Base-by-base conservation (phyloP, 2,113 vertebrate species). In the Cyprinodon brontotheroides region DNA sequence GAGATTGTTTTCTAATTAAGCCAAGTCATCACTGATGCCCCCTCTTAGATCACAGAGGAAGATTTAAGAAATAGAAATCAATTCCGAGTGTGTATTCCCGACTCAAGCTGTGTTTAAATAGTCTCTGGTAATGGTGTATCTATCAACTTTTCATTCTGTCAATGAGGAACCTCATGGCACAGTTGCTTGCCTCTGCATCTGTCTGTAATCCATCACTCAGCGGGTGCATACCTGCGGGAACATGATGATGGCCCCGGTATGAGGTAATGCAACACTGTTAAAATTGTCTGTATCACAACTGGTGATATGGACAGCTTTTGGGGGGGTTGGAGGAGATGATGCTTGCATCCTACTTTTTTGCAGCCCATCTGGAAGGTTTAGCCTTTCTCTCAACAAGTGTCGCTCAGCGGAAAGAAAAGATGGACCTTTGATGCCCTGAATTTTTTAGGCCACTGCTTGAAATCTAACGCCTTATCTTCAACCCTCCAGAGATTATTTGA, bases 191-290 rank as follows among this genome's bases (percentile, higher is more conserved):
- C 72, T 71, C 72, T 75, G 79, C 91, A 93, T 92, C 90, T 93
- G 92, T 86, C 81, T 74, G 81, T 70, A 80, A 92, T 93, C 86
- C 85, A 89, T 94, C 93, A 93, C 47, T 68, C 47, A 11, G 14
- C 6, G 48, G 72, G 65, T 7, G 70, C 86, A 90, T 89, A 87
- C 78, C 80, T 87, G 84, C 1, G 72, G 61, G 79, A 74, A 79
- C 86, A 38, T 11, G 84, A 86, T 87, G 89, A 92, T 45, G 74
- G 85, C 78, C 71, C 41, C 20, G 89, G 80, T 74, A 87, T 92
- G 87, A 92, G 70, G 90, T 91, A 89, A 93, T 36, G 84, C 72
- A 78, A 91, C 69, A 85, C 91, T 79, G 64, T 68, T 29, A 29
- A 29, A 29, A 29, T 29, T 29, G 29, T 29, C 29, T 29, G 29